These are phyloP conservation scores for Pogona vitticeps DNA, from an alignment of 2,113 vertebrate species.

Conservation along the genomic window DNA sequence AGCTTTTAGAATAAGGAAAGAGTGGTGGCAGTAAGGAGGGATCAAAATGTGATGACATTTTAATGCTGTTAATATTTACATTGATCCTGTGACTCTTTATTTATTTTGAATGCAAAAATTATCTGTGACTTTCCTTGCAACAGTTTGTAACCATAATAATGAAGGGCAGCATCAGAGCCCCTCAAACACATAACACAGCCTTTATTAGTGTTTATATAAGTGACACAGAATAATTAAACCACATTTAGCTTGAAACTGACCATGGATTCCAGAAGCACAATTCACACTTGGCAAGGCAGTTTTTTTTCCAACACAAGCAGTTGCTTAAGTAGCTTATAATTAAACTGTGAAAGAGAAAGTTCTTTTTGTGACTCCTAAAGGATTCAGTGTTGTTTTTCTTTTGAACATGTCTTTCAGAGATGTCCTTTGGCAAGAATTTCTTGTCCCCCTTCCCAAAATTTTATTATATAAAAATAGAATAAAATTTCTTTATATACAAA, in stretches of 20 bases:
- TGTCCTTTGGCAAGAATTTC: constrained; percentile 82
- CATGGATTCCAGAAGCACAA: constrained; percentile 81
- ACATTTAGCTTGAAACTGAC: constrained; percentile 76
- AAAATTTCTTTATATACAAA: constrained; percentile 85
- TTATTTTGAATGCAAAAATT: background rate
- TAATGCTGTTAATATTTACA: background rate
- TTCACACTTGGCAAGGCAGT: constrained; percentile 81
- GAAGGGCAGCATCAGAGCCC: constrained; percentile 32
- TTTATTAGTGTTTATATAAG: constrained; percentile 84
- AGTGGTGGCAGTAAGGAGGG: background rate
- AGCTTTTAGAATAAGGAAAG: background rate
- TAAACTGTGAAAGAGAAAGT: constrained; percentile 75
- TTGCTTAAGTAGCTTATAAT: constrained; percentile 65
- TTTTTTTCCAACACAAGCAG: constrained; percentile 69
- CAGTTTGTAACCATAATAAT: constrained; percentile 44
- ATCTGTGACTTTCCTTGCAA: background rate
- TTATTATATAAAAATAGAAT: constrained; percentile 88
- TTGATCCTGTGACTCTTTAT: no score
- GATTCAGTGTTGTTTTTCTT: constrained; percentile 57
- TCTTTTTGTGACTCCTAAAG: constrained; percentile 73
- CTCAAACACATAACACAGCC: constrained; percentile 78
- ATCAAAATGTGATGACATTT: background rate
- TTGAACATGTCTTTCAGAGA: constrained; percentile 73
- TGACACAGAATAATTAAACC: constrained; percentile 83
- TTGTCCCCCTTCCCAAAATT: constrained; percentile 61